Evolutionary conservation across 1,140 invertebrate genomes (phyloP).

Genomic region (Drosophila pectinifera): DNA sequence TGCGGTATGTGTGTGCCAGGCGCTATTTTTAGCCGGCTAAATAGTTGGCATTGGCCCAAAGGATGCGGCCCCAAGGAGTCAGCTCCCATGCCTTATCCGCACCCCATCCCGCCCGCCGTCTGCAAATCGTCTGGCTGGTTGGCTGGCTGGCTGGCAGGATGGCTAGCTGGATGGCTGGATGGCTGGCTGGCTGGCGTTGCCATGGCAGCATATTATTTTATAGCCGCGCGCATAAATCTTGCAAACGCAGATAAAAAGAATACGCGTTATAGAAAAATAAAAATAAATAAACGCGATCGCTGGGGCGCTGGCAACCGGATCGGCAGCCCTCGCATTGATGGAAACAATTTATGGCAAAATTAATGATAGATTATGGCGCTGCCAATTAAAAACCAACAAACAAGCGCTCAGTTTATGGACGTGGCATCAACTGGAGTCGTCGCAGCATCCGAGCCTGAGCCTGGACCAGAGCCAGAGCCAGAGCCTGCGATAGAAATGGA

Average conservation of each 20-base stretch:
- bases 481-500: constrained; percentile 36
- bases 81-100: constrained; percentile 28
- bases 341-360: constrained; percentile 83
- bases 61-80: constrained; percentile 63
- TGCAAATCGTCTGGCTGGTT: constrained; percentile 32
- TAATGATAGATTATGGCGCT: constrained; percentile 83
- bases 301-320: constrained; percentile 61
- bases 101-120: constrained; percentile 28
- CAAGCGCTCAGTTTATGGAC: constrained; percentile 76
- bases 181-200: constrained; percentile 37
- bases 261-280: constrained; percentile 77
- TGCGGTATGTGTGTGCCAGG: constrained; percentile 51
- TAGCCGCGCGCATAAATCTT: constrained; percentile 82
- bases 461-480: neutral
- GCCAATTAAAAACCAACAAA: constrained; percentile 84
- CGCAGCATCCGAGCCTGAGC: neutral
- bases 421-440: constrained; percentile 38
- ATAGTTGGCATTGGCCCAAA: constrained; percentile 81
- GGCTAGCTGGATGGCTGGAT: constrained; percentile 6
- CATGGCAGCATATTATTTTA: constrained; percentile 83
- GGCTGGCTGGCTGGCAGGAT: neutral
- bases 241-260: constrained; percentile 84
- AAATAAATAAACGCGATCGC: constrained; percentile 74
- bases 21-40: constrained; percentile 78
- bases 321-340: constrained; percentile 79